Conservation (phyloP, 2,113 vertebrate species). For the Buteo buteo region DNA sequence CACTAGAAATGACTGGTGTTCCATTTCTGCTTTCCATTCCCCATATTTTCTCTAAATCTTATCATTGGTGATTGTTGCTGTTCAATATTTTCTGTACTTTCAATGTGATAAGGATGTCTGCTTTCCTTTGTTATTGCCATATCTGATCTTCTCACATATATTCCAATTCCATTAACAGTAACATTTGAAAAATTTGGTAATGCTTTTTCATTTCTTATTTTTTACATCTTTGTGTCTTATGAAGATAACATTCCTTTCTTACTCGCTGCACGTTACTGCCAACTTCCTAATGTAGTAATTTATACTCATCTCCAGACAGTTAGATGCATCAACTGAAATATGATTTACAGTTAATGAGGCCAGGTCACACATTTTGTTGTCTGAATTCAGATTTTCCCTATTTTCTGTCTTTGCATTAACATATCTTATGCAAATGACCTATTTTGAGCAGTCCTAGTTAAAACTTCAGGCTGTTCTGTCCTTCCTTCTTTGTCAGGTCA, state of each 20-base stretch:
- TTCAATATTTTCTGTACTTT: neutral
- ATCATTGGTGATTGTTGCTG: neutral
- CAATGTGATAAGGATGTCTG: neutral
- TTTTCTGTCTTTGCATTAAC: neutral
- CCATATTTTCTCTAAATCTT: neutral
- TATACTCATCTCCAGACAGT: conserved; percentile 1
- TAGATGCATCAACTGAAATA: neutral
- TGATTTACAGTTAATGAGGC: conserved; percentile 34
- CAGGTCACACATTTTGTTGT: neutral
- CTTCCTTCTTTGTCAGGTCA: neutral
- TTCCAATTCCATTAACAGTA: neutral
- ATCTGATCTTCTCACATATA: neutral
- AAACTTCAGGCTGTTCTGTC: neutral
- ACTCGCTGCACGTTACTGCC: neutral
- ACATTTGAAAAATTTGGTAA: neutral
- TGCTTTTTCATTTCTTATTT: neutral
- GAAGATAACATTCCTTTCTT: neutral
- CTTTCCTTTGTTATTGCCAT: neutral
- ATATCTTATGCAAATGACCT: neutral
- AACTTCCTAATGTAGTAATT: neutral
- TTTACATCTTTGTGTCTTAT: neutral
- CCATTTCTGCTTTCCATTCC: neutral
- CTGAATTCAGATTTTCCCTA: neutral
- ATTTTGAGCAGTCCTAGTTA: neutral
- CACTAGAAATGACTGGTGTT: neutral